phyloP scores from a whole-genome alignment of 2,113 vertebrate species.

The Dinomys branickii region DNA sequence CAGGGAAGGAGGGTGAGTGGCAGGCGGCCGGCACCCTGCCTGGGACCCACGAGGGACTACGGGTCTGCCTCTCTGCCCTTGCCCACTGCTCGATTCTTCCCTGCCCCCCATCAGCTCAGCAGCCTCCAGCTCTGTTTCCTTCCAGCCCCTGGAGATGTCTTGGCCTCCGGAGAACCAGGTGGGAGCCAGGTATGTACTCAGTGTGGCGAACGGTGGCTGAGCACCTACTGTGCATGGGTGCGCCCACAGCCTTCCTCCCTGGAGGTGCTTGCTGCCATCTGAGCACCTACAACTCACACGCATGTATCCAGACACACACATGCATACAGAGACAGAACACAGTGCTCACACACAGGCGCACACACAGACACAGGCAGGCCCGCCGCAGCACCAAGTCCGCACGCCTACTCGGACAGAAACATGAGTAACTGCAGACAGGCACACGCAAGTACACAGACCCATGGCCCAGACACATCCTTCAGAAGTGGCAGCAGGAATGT shows the following conservation, averaged over 20 bases:
- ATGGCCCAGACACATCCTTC: background rate
- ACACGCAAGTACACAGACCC: background rate
- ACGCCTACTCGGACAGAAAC: background rate
- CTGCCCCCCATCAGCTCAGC: background rate
- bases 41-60: background rate
- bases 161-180: background rate
- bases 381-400: background rate
- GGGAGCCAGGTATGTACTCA: background rate
- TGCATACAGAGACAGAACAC: background rate
- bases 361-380: background rate
- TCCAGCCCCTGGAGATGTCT: background rate
- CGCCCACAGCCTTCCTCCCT: background rate
- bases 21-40: rapidly evolving
- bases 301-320: background rate
- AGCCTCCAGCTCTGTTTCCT: background rate
- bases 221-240: background rate
- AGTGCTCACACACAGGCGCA: background rate
- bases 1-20: slow-evolving; percentile 13
- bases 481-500: background rate
- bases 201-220: background rate
- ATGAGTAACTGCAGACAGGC: background rate
- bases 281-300: background rate
- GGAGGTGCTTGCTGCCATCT: background rate
- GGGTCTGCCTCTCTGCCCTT: background rate
- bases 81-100: background rate